phyloP scores from a whole-genome alignment of 2,113 vertebrate genomes.

The Ranitomeya imitator region DNA sequence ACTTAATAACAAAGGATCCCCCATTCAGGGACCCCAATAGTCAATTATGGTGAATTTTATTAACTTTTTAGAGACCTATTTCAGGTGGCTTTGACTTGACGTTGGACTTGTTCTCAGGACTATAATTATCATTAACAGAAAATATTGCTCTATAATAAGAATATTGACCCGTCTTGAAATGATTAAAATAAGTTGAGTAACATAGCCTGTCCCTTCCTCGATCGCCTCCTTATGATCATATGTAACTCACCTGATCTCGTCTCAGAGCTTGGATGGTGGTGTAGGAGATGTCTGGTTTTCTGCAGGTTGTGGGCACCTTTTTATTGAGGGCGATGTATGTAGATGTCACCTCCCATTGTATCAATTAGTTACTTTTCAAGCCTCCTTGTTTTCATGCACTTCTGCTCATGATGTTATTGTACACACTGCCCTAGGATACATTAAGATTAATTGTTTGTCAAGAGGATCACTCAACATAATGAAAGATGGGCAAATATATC shows the following conservation, averaged over 20 bases:
- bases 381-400: neutral
- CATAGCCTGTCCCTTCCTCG: neutral
- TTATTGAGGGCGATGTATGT: slow-evolving; percentile 27
- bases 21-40: no score
- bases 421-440: neutral
- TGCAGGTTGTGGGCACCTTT: slow-evolving; percentile 59
- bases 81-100: no score
- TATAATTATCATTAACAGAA: no score
- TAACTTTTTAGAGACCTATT: no score
- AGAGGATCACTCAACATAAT: neutral
- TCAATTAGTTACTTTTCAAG: neutral
- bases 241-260: slow-evolving; percentile 34
- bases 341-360: neutral
- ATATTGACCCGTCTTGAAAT: neutral
- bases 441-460: slow-evolving; percentile 33
- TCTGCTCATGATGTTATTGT: slow-evolving; percentile 39
- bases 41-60: no score
- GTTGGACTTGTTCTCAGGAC: no score
- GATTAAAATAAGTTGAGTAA: neutral
- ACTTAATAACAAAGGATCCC: no score
- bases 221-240: neutral
- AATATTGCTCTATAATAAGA: neutral
- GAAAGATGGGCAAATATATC: neutral
- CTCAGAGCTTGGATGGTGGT: slow-evolving; percentile 43
- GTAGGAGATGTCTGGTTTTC: slow-evolving; percentile 54